Base-by-base conservation (phyloP, 2,797 vertebrate species). In the Phoeniculus purpureus region DNA sequence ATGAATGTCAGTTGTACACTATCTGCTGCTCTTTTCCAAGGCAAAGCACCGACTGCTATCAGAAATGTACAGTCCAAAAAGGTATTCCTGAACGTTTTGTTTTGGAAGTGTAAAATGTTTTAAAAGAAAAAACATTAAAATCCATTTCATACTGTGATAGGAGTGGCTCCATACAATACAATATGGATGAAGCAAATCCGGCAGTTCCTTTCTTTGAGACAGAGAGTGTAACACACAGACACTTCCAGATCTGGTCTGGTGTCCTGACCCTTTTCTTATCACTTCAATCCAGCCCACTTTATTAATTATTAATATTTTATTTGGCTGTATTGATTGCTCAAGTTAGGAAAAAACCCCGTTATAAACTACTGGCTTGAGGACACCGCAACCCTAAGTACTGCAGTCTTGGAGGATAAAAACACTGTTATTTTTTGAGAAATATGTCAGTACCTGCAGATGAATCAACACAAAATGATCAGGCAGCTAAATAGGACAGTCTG, bases 381-480 rank as follows among this genome's bases (percentile, higher is more conserved):
- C 87, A 89, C 65, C 76, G 85, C 88, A 86, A 85, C 54, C 51
- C 74, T 81, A 91, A 73, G 70, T 89, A 76, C 70, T 87, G 88
- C 72, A 90, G 54, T 52, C 73, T 90, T 78, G 55, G 62, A 87
- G 70, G 81, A 89, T 75, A 95, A 77, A 85, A 13, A 86, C 10
- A 85, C 77, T 59, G n/a, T 52, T 90, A 67, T 43, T 89, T 94
- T 82, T 85, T 60, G 27, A 82, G 80, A 80, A 92, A 85, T 22
- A 21, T n/a, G 59, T 85, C 40, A 59, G 76, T 68, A 92, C 50
- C 62, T 91, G 70, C 58, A 73, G 89, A 75, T 56, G 9, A 93
- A 93, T 86, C 87, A 90, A 85, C 7, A 70, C 70, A 95, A 94
- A 93, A 89, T 54, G 82, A 92, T 76, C 60, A 45, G 91, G 88